phyloP scores from a whole-genome alignment of 1,140 invertebrate genomes.

The Drosophila parabipectinata region DNA sequence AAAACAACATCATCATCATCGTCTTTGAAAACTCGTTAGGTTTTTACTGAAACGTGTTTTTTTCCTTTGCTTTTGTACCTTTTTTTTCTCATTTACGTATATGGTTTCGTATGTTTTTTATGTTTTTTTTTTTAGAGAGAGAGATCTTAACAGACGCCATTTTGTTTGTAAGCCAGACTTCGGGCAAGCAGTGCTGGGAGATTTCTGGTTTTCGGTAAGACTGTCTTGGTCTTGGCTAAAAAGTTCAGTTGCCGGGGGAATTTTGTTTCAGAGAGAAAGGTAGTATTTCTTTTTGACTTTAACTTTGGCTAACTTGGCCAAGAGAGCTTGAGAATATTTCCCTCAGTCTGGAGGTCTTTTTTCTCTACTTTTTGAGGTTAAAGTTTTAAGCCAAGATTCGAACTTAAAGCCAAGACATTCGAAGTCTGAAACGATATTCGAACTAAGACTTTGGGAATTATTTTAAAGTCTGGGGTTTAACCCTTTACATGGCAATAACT shows the following conservation, averaged over 20 bases:
- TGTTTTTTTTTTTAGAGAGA: conserved; percentile 11
- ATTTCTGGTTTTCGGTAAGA: conserved; percentile 62
- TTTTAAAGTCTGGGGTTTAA: background rate
- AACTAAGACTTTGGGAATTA: background rate
- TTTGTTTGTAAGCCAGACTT: conserved; percentile 42
- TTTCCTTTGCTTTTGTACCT: conserved; percentile 50
- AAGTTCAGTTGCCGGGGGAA: conserved; percentile 53
- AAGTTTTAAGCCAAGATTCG: background rate
- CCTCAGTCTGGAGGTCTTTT: background rate
- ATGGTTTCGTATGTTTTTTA: background rate
- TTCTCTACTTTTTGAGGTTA: background rate
- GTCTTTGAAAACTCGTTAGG: conserved; percentile 58
- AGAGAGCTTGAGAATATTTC: conserved; percentile 38
- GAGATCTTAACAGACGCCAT: conserved; percentile 66
- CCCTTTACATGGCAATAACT: too few relatives aligned
- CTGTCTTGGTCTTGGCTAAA: conserved; percentile 6
- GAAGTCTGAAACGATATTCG: conserved; percentile 2
- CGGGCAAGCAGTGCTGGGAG: conserved; percentile 21
- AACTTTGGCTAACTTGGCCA: background rate
- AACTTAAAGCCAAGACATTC: conserved; percentile 17
- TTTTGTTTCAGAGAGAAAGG: conserved; percentile 2
- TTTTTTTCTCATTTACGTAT: conserved; percentile 3
- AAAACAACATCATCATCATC: conserved; percentile 7
- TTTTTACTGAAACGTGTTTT: conserved; percentile 63
- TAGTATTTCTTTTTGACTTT: background rate